A percentile compares a stretch with the other conserved stretches of the same genome.
Evolutionary conservation across 2,888 invertebrate genomes (phyloP).

Genomic region (Callyntrura guangdongensis): DNA sequence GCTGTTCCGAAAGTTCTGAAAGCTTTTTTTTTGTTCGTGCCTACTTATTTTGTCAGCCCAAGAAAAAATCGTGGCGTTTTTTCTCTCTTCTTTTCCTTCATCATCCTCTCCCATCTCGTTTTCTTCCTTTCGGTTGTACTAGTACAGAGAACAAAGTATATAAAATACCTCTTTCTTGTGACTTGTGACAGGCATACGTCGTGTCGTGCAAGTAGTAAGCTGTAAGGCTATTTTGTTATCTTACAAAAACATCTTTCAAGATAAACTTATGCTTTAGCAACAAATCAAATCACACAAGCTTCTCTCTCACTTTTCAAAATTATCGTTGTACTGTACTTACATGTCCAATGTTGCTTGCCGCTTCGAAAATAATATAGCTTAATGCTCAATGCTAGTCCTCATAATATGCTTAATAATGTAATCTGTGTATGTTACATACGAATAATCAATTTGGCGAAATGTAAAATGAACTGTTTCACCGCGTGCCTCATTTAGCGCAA

Average conservation of each 20-base stretch:
- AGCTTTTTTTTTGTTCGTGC: not conserved
- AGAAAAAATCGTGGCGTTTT: conserved; percentile 46
- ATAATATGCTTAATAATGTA: not conserved
- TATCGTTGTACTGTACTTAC: not conserved
- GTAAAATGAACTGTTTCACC: not conserved
- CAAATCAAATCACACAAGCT: conserved; percentile 27
- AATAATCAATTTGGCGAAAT: not conserved
- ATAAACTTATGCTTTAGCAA: not conserved
- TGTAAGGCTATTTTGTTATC: conserved; percentile 21
- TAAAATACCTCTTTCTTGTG: too few relatives aligned
- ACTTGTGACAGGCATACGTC: not conserved
- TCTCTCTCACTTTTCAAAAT: conserved; percentile 20
- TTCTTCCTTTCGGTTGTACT: not conserved
- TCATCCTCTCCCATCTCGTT: not conserved
- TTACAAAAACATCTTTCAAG: not conserved
- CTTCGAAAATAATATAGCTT: too few relatives aligned
- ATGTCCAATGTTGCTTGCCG: too few relatives aligned
- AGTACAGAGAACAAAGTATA: not conserved
- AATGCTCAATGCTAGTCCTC: too few relatives aligned
- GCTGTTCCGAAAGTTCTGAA: not conserved
- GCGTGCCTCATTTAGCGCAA: not conserved
- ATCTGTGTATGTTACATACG: not conserved
- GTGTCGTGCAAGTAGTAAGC: conserved; percentile 1
- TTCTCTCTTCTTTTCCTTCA: not conserved
- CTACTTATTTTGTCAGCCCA: not conserved